Evolutionary conservation across 2,797 vertebrate species (phyloP).

Genomic region (Sciurus carolinensis): DNA sequence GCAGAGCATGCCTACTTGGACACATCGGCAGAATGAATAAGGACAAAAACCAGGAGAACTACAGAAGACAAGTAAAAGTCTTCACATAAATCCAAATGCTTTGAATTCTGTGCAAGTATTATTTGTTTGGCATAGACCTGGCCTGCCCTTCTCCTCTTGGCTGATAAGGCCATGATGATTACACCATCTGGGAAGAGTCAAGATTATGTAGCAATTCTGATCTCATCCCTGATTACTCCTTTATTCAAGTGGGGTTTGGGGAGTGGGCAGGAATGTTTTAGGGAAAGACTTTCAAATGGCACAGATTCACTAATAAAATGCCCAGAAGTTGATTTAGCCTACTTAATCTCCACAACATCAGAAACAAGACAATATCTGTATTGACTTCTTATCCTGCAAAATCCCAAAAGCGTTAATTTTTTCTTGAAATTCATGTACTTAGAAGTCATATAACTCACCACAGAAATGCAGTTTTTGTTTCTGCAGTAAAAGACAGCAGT

Average conservation of each 20-base stretch:
- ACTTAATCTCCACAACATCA: conserved; percentile 71
- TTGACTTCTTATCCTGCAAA: conserved; percentile 63
- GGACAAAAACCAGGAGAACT: not conserved
- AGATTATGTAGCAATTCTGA: conserved; percentile 59
- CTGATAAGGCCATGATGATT: conserved; percentile 13
- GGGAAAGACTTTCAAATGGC: conserved; percentile 56
- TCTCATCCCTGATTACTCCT: conserved; percentile 60
- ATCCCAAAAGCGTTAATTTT: conserved; percentile 46
- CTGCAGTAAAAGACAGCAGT: conserved; percentile 21
- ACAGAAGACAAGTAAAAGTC: conserved; percentile 9
- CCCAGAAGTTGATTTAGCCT: conserved; percentile 48
- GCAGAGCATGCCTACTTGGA: not conserved
- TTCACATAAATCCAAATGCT: conserved; percentile 37
- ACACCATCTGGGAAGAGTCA: conserved; percentile 62
- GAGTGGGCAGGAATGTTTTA: conserved; percentile 44
- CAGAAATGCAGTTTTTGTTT: conserved; percentile 57
- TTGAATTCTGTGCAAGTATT: conserved; percentile 25
- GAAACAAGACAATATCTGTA: conserved; percentile 60
- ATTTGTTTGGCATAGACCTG: conserved; percentile 12
- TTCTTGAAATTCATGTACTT: conserved; percentile 68
- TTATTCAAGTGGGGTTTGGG: conserved; percentile 46
- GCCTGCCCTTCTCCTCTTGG: not conserved
- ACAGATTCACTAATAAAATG: conserved; percentile 62
- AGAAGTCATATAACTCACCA: conserved; percentile 51
- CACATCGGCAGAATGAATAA: not conserved